A percentile compares a stretch with the other conserved stretches of the same genome.
Conservation (phyloP, 2,797 vertebrate species). For the Melanotaenia boesemani region DNA sequence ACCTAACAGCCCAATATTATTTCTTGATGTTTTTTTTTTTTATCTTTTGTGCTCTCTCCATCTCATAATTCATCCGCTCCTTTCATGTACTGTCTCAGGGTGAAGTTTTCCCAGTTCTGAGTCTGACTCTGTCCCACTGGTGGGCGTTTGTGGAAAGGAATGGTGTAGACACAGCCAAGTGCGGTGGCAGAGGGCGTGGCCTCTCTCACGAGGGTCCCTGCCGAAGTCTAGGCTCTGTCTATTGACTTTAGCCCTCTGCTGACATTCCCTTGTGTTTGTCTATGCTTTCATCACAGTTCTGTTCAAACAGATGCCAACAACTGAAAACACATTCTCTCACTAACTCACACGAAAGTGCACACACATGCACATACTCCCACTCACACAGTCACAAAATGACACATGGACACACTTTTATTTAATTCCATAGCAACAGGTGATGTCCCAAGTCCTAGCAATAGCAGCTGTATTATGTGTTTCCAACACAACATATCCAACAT, state of each 20-base stretch:
- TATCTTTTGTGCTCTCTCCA: neutral
- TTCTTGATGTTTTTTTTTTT: constrained; percentile 51
- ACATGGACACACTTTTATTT: constrained; percentile 39
- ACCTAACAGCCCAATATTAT: constrained; percentile 26
- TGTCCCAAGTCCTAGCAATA: constrained; percentile 21
- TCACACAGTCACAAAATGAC: neutral
- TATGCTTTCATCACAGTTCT: constrained; percentile 79
- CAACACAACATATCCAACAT: no score
- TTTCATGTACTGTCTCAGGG: constrained; percentile 21
- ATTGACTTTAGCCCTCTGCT: constrained; percentile 81
- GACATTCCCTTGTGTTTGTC: constrained; percentile 83
- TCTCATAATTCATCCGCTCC: constrained; percentile 41
- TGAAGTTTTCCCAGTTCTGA: constrained; percentile 6
- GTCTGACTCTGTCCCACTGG: constrained; percentile 13
- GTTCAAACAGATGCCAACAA: constrained; percentile 81
- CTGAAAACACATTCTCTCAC: constrained; percentile 82
- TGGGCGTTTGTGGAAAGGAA: constrained; percentile 19
- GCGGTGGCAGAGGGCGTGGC: constrained; percentile 56
- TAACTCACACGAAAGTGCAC: constrained; percentile 36
- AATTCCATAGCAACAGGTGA: constrained; percentile 78
- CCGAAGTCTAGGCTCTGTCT: constrained; percentile 60
- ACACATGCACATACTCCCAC: constrained; percentile 19
- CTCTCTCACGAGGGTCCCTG: constrained; percentile 62
- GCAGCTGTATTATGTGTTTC: constrained; percentile 51
- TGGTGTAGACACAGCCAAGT: constrained; percentile 24